Base-by-base conservation (phyloP, 1,140 invertebrate species). In the Triops longicaudatus region DNA sequence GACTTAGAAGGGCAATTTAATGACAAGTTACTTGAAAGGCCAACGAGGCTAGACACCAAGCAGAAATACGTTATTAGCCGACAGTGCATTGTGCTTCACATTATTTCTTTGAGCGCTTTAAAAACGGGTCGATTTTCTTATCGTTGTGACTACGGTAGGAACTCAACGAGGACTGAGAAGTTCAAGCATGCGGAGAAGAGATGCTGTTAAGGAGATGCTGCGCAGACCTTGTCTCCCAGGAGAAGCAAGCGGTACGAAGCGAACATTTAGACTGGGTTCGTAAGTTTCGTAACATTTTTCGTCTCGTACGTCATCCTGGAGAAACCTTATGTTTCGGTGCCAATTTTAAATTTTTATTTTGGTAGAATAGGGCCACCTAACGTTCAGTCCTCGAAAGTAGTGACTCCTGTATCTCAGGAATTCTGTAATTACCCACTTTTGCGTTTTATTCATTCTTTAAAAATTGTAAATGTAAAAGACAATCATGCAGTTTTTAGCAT, bases 1-100 rank as follows among this genome's bases (percentile, higher is more conserved):
- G 50, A 63, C 17, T 63, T 63, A 63, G 50, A 63, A 63, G 50
- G 50, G 50, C 50, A 63, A 14, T 63, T 63, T 63, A 63, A 63
- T 22, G 50, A 63, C 17, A 63, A 63, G 50, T 63, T 63, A 63
- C 50, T 63, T 22, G 50, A 63, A 63, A 63, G 50, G 14, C 50
- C 50, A 63, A 63, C 50, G 50, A 63, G 22, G 50, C n/a, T 17
- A 6, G 50, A 17, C 50, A 63, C 50, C 50, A 63, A 10, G 50
- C 50, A 63, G 50, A 17, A 63, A 9, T 63, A 63, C n/a, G 50
- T 63, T 3, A 63, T n/a, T 63, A 63, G 14, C 50, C 50, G 50
- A 9, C 50, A 17, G 22, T 63, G 10, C 50, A 63, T 63, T 1
- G 22, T 63, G 9, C 5, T 37, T 63, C 50, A 63, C 50, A 63